A percentile compares a stretch with the other conserved stretches of the same genome.
Conservation (phyloP, 2,113 vertebrate species). For the Semicossyphus pulcher region DNA sequence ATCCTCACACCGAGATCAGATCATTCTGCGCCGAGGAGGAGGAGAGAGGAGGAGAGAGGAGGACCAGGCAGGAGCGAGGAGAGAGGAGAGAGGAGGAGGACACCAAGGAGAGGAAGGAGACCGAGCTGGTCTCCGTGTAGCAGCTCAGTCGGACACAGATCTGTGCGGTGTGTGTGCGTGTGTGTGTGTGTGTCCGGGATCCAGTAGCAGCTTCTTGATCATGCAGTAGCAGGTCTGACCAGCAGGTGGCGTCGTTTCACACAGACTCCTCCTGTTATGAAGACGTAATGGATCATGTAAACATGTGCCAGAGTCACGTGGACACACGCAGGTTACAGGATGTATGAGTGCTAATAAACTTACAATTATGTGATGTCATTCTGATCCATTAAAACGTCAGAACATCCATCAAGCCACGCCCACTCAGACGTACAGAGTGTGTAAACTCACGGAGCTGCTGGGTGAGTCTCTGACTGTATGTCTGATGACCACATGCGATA, state of each 20-base stretch:
- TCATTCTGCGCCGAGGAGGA: conserved; percentile 31
- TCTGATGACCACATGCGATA: too few relatives aligned
- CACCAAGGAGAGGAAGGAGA: not conserved
- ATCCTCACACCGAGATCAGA: conserved; percentile 48
- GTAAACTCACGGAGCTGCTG: too few relatives aligned
- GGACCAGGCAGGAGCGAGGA: not conserved
- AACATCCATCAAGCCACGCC: too few relatives aligned
- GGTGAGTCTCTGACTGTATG: too few relatives aligned
- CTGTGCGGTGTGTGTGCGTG: too few relatives aligned
- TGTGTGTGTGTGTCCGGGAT: not conserved
- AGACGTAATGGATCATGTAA: conserved; percentile 13
- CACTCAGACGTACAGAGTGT: too few relatives aligned
- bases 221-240: not conserved
- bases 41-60: conserved; percentile 1
- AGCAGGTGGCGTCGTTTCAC: conserved; percentile 4
- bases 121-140: not conserved
- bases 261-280: not conserved
- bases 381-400: too few relatives aligned
- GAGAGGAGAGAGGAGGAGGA: not conserved
- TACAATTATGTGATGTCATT: too few relatives aligned
- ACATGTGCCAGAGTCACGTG: too few relatives aligned
- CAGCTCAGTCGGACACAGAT: not conserved
- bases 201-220: too few relatives aligned
- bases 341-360: too few relatives aligned
- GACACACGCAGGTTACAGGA: too few relatives aligned